Base-by-base conservation (phyloP, 2,797 vertebrate species). In the Sebastes itinus region DNA sequence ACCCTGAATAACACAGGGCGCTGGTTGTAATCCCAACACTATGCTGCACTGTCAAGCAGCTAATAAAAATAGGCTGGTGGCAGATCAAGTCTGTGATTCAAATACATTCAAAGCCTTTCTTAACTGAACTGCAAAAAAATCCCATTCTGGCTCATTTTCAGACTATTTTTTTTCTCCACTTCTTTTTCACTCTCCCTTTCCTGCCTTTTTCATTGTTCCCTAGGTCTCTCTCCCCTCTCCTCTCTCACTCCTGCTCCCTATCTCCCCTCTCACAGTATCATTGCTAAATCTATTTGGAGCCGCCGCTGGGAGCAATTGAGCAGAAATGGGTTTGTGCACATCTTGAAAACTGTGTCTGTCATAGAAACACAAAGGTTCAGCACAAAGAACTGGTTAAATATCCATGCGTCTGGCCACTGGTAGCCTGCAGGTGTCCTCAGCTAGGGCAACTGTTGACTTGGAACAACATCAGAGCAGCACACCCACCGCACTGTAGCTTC, bases 281-380 rank as follows among this genome's bases (percentile, higher is more conserved):
- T 92, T 93, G 92, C 93, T 93, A 95, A 95, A 95, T 96, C 95
- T 96, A 95, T 96, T 95, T 96, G 94, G 94, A 92, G 93, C 92
- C 70, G 91, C 94, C 92, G 94, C 94, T 95, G 93, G 92, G 94
- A 95, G 94, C 93, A 94, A 96, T 94, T 94, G 94, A 94, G 95
- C 92, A 92, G 93, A 95, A 95, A 95, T 94, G 86, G 94, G 93
- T 95, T 95, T 93, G 93, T 94, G 93, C 95, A 95, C 94, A 94
- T 94, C 92, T 94, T 94, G 92, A 94, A 95, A 95, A 94, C 88
- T 74, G 90, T 88, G 93, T 94, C 92, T 92, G 93, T 95, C 93
- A 95, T 94, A 93, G 95, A 94, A 95, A 94, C 90, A 92, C 93
- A 93, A 95, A 91, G 92, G 92, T 93, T 94, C 77, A 76, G 92